phyloP scores from a whole-genome alignment of 2,113 vertebrate species.

The Poeciliopsis retropinna region DNA sequence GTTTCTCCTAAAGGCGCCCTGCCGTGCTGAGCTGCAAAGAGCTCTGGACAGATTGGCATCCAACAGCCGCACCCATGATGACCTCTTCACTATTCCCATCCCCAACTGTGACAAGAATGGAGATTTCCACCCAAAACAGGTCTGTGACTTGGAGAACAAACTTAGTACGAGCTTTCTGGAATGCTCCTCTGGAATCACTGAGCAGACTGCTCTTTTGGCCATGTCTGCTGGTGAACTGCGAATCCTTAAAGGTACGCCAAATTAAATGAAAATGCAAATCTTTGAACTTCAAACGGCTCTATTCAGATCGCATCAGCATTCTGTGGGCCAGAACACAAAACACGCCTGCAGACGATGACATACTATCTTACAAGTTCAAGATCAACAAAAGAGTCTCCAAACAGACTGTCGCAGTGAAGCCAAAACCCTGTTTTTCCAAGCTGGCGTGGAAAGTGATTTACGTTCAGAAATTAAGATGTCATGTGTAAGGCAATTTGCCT shows the following conservation, averaged over 20 bases:
- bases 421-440: conserved; percentile 47
- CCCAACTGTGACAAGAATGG: conserved; percentile 95
- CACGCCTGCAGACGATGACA: conserved; percentile 45
- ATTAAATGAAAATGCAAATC: conserved; percentile 45
- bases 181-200: not conserved
- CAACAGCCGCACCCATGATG: conserved; percentile 88
- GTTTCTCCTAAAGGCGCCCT: conserved; percentile 82
- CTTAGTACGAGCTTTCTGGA: not conserved
- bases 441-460: conserved; percentile 57
- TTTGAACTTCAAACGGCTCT: conserved; percentile 28
- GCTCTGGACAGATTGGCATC: conserved; percentile 88
- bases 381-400: conserved; percentile 53
- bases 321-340: conserved; percentile 45
- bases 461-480: conserved; percentile 26
- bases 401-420: conserved; percentile 34
- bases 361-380: conserved; percentile 49
- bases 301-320: conserved; percentile 40
- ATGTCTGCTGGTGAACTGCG: conserved; percentile 13
- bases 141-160: conserved; percentile 52
- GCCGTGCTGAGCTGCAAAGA: conserved; percentile 89
- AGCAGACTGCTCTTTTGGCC: conserved; percentile 4
- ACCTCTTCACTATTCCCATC: conserved; percentile 90
- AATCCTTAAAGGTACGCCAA: conserved; percentile 31
- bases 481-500: conserved; percentile 36
- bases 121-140: conserved; percentile 94